Conservation (phyloP, 2,888 invertebrate genomes). For the Drosophila percnosoma region DNA sequence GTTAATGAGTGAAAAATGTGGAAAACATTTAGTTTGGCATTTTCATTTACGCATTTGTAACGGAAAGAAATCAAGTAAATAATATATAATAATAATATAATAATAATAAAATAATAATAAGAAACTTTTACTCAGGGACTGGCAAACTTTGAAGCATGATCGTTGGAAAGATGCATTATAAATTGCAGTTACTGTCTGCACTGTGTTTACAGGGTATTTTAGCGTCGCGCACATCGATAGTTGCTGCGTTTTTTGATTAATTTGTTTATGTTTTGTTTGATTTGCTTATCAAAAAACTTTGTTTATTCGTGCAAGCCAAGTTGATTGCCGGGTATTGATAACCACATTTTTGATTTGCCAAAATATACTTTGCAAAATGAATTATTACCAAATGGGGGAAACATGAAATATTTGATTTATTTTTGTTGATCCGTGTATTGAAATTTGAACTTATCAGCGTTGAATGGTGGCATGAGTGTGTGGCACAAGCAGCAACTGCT, state of each 20-base stretch:
- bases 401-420: background rate
- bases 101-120: background rate
- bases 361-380: too few relatives aligned
- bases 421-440: background rate
- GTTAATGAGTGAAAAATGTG: conserved; percentile 8
- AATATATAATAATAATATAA: background rate
- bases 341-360: background rate
- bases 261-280: conserved; percentile 10
- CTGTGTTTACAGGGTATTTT: conserved; percentile 3
- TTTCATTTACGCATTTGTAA: background rate
- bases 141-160: background rate
- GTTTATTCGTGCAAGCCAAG: conserved; percentile 28
- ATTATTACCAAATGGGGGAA: background rate
- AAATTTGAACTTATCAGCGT: background rate
- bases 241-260: conserved; percentile 7
- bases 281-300: conserved; percentile 5
- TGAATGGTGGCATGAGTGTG: conserved; percentile 2
- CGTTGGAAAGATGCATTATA: too few relatives aligned
- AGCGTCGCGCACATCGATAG: background rate
- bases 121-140: background rate
- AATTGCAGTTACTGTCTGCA: background rate
- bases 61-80: background rate
- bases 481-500: conserved; percentile 1
- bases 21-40: background rate
- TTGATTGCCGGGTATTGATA: conserved; percentile 19